These are phyloP conservation scores for Mus pahari DNA, from an alignment of 2,113 vertebrate species.

Conservation along the genomic window DNA sequence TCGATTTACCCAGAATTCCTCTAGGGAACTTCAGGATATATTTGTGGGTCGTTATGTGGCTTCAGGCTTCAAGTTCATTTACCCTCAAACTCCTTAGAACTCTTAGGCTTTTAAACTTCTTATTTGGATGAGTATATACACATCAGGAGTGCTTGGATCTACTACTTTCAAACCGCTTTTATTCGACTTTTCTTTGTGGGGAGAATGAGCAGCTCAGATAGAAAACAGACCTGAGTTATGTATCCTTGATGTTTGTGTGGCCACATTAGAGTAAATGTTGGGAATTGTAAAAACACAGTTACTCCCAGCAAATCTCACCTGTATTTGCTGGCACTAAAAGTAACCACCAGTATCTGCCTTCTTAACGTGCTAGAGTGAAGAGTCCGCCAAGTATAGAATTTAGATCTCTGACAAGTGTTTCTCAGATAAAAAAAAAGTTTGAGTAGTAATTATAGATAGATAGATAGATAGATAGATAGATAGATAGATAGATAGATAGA, in stretches of 20 bases:
- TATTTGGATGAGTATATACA: background rate
- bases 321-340: constrained; percentile 5
- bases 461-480: too few relatives aligned
- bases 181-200: background rate
- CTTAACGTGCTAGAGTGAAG: background rate
- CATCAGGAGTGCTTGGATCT: background rate
- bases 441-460: background rate
- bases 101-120: background rate
- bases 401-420: constrained; percentile 12
- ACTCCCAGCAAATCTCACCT: background rate
- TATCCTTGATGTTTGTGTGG: background rate
- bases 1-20: background rate
- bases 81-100: constrained; percentile 11
- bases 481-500: too few relatives aligned
- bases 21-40: background rate
- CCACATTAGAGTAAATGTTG: background rate
- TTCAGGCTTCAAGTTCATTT: background rate
- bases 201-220: background rate
- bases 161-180: constrained; percentile 27
- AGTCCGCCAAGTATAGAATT: background rate
- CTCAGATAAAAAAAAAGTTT: background rate
- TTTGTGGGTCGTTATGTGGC: background rate
- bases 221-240: background rate
- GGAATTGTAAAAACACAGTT: background rate
- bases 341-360: constrained; percentile 21